These are phyloP conservation scores for Circaetus gallicus DNA, from an alignment of 2,113 vertebrate species.

Conservation along the genomic window DNA sequence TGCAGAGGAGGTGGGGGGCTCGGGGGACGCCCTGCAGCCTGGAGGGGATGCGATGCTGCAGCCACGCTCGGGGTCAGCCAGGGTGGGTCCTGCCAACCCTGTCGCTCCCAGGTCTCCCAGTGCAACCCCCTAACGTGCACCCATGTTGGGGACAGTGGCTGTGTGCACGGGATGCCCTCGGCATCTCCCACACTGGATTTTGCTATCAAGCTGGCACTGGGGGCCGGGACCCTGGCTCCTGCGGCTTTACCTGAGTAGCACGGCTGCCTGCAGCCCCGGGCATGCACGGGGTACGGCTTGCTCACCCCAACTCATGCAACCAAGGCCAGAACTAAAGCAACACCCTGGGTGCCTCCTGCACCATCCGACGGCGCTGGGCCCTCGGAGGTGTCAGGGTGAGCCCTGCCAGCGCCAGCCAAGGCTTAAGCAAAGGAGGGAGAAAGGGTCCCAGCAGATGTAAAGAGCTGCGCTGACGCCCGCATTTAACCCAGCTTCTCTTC, in stretches of 20 bases:
- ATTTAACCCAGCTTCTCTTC: not conserved
- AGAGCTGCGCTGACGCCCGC: not conserved
- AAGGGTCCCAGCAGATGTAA: not conserved
- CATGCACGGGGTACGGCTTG: fast-evolving
- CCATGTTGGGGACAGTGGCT: not conserved
- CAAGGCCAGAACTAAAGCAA: not conserved
- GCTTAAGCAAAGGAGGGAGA: not conserved
- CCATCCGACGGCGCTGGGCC: fast-evolving
- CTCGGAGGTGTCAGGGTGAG: not conserved
- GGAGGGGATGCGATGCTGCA: not conserved
- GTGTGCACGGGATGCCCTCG: fast-evolving
- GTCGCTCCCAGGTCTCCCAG: not conserved
- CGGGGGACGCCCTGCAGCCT: not conserved
- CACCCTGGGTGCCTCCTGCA: not conserved
- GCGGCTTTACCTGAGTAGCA: not conserved
- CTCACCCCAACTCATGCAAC: not conserved
- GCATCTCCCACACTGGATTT: not conserved
- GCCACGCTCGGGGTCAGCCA: not conserved
- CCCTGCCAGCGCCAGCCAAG: not conserved
- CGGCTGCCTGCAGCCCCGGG: not conserved
- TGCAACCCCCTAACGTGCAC: not conserved
- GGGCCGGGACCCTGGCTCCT: not conserved
- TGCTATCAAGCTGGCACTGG: not conserved
- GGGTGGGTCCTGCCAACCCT: not conserved
- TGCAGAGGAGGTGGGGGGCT: not conserved